Evolutionary conservation across 2,113 vertebrate genomes (phyloP).

Genomic region (Campylorhamphus procurvoides): DNA sequence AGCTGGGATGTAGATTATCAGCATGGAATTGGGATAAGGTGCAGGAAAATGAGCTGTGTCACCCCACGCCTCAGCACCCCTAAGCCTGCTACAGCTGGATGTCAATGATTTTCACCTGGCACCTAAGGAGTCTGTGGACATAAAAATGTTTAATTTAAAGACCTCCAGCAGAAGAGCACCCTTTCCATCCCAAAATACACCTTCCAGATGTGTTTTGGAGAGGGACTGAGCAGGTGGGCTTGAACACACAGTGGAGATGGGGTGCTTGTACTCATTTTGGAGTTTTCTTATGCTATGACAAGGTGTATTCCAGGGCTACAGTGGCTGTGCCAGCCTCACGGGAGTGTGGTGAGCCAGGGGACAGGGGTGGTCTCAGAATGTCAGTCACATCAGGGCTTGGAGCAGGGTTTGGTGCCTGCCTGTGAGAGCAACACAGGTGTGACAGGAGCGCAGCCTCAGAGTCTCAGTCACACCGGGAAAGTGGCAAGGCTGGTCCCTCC

Average conservation of each 20-base stretch:
- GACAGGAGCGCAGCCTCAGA: background rate
- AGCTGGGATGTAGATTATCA: background rate
- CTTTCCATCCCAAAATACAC: background rate
- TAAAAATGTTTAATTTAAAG: background rate
- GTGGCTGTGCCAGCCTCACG: background rate
- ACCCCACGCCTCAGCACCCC: background rate
- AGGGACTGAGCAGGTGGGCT: background rate
- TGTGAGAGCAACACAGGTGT: background rate
- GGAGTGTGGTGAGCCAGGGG: background rate
- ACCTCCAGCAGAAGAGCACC: background rate
- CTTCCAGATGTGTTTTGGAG: background rate
- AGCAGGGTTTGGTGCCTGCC: background rate
- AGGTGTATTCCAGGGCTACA: background rate
- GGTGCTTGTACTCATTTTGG: background rate
- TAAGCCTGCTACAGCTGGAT: background rate
- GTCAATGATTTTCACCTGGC: background rate
- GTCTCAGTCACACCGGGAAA: background rate
- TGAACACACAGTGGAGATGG: rapidly evolving
- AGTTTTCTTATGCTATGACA: background rate
- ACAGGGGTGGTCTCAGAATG: rapidly evolving
- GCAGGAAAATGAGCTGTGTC: background rate
- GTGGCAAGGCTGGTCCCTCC: background rate
- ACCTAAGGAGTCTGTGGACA: background rate
- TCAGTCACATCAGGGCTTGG: rapidly evolving
- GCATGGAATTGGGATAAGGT: background rate